Evolutionary conservation across 2,113 vertebrate species (phyloP).

Genomic region (Muntiacus reevesi): DNA sequence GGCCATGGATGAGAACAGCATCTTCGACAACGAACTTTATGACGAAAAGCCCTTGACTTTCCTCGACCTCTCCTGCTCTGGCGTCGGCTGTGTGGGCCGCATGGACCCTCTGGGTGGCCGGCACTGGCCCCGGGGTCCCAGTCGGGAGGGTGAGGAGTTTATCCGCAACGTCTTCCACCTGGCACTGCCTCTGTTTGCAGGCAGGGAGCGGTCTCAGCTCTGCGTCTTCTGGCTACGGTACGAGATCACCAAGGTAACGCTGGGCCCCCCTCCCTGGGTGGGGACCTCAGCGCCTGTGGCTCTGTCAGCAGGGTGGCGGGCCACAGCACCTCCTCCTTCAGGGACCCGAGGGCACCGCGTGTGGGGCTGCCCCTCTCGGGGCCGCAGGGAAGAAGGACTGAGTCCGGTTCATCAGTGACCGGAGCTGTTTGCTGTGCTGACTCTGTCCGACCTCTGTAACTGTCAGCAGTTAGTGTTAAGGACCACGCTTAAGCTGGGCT

Average conservation of each 20-base stretch:
- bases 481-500: not conserved
- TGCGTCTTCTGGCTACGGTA: constrained; percentile 90
- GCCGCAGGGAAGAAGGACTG: accelerated
- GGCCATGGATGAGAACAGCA: constrained; percentile 87
- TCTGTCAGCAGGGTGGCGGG: not conserved
- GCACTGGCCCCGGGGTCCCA: constrained; percentile 82
- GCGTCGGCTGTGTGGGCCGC: constrained; percentile 85
- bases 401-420: not conserved
- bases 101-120: constrained; percentile 80
- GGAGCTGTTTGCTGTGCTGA: not conserved
- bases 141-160: constrained; percentile 91
- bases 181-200: constrained; percentile 82
- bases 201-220: constrained; percentile 81
- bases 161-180: constrained; percentile 86
- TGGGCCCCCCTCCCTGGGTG: not conserved
- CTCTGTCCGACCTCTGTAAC: not conserved
- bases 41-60: constrained; percentile 84
- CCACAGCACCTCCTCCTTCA: not conserved
- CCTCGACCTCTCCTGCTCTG: constrained; percentile 74
- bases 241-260: constrained; percentile 92
- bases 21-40: constrained; percentile 79
- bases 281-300: not conserved
- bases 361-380: not conserved
- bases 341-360: not conserved
- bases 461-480: not conserved